Evolutionary conservation across 37 sponge, comb jelly and placozoan species (phyloP), one percentile per base, ranked within the genome.

Genomic region (Cliona cf. orientalis): DNA sequence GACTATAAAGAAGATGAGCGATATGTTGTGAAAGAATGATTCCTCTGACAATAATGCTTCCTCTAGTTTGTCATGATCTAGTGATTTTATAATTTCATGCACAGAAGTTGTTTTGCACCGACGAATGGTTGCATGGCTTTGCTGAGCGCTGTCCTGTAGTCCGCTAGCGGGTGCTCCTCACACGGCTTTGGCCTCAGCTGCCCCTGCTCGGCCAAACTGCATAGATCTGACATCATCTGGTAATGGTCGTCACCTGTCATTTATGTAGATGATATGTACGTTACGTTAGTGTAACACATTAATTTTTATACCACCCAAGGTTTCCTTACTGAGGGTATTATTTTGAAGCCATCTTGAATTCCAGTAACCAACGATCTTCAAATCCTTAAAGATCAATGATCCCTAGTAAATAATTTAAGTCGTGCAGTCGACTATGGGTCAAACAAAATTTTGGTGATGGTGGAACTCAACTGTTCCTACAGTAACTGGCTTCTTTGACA

Each of bases 311-410:
- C 14, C 11, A 73, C 25, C 12, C 11, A 21, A 59, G 37, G 21
- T 22, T n/a, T 19, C 44, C 93, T 71, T 26, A 90, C 95, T 84
- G 32, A 71, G 66, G 6, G 59, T 5, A 75, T 94, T 94, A 1
- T 33, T 63, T 43, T 87, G 64, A 28, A 94, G 17, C 95, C 95
- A 94, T 41, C 62, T 67, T 28, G 84, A 60, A 63, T 94, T 90
- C 95, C 95, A 94, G 69, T 94, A 91, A 22, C 95, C 95, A 46
- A 94, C 89, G 68, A 71, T 57, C 32, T 33, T 84, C 58, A 85
- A 11, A 31, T 90, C 84, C 46, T 87, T 94, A 58, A 94, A 94
- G 33, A 94, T 94, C 41, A 94, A 53, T 26, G 80, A 69, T 4
- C 93, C 84, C 93, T 92, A 78, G 7, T 6, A 11, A 28, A 40